Evolutionary conservation across 2,888 invertebrate species (phyloP).

Genomic region (Leucophenga montana): DNA sequence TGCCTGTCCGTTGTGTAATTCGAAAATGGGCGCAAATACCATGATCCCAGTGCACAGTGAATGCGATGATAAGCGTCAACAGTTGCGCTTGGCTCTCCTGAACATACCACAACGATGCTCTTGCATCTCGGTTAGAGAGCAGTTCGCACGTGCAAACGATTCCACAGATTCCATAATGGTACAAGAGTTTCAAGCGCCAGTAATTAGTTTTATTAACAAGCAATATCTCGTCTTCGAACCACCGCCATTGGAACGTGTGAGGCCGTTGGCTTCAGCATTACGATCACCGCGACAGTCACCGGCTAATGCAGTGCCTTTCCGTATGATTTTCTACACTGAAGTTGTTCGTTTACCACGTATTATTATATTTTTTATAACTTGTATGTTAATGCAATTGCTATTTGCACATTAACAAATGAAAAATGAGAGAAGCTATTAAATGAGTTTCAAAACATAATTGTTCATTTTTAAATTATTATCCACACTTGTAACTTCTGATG

Average conservation of each 20-base stretch:
- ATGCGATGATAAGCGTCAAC: too few species aligned
- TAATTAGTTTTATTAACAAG: constrained; percentile 26
- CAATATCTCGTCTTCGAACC: constrained; percentile 20
- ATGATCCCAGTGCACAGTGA: constrained; percentile 40
- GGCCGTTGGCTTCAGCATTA: constrained; percentile 35
- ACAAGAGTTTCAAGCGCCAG: constrained; percentile 19
- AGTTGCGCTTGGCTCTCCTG: background rate
- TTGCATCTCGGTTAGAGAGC: background rate
- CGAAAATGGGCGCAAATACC: constrained; percentile 38
- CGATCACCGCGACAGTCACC: background rate
- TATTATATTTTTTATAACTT: constrained; percentile 26
- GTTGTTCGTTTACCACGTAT: constrained; percentile 25
- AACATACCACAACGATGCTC: background rate
- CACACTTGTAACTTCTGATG: too few species aligned
- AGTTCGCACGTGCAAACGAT: background rate
- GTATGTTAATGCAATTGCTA: background rate
- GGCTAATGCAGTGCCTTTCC: too few species aligned
- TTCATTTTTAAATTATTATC: too few species aligned
- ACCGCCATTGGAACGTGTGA: constrained; percentile 39
- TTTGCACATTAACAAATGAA: too few species aligned
- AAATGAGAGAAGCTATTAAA: too few species aligned
- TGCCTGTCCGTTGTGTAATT: constrained; percentile 49
- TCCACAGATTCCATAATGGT: background rate
- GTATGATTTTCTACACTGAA: too few species aligned
- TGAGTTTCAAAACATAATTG: too few species aligned